Evolutionary conservation across 2,888 invertebrate species (phyloP), one percentile per base, ranked within the genome.

Genomic region (Flexamia atlantica): DNA sequence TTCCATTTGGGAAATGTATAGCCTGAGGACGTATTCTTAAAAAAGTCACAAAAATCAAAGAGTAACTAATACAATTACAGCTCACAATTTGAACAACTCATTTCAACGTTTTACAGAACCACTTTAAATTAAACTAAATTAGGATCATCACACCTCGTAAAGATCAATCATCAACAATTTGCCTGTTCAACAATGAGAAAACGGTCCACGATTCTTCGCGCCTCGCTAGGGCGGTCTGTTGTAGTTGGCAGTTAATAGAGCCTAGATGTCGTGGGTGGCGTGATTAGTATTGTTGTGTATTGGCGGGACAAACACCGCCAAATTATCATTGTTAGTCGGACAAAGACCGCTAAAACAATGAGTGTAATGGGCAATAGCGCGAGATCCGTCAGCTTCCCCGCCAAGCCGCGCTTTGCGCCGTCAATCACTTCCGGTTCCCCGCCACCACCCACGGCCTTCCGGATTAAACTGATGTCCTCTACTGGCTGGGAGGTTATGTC

Each of bases 341-440:
- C 64, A 72, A 76, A 57, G 17, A 20, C 53, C 20, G 32, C 79
- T 79, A 57, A 79, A 36, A 79, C 79, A 79, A 79, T 32, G 30
- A 28, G 12, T 7, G 53, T 83, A 83, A 83, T 83, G n/a, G 82
- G 82, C 60, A 83, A 83, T 83, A 74, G 82, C 82, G 82, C 82
- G 72, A 83, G 72, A 57, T 83, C 32, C 20, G 74, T 60, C 82
- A 83, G 74, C 82, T 74, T 40, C 60, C 82, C 74, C 53, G 82
- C 57, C 74, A 83, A 50, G 42, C 14, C 32, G 30, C 25, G 46
- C 32, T 46, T 76, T 46, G 25, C 20, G 53, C 9, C 30, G 50
- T 79, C 79, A 79, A 53, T 79, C 79, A 76, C 72, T 72, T 68
- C 36, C 36, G 68, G 17, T 30, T 68, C 36, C 36, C 14, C 12